Evolutionary conservation across 2,113 vertebrate species (phyloP), one percentile per base, ranked within the genome.

Genomic region (Saccopteryx leptura): DNA sequence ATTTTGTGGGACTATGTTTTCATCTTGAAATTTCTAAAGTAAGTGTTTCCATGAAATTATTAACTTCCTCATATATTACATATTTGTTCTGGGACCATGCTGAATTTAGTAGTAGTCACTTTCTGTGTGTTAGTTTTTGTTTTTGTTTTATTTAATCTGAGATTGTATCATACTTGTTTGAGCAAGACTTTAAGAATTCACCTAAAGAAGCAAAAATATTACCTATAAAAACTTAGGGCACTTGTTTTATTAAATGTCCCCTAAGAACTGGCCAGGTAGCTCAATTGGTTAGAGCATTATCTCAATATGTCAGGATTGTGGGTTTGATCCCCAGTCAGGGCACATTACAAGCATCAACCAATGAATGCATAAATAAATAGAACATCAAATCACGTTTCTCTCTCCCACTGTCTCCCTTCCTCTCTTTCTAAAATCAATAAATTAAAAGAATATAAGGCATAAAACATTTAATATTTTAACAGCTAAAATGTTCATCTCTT

Each of bases 1-100:
- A 69, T 95, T 87, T 92, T 74, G n/a, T 74, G 33, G 61, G 33
- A 24, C 79, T 84, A 78, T 75, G 39, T 93, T 91, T 96, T 92
- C 26, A 60, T 90, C 65, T 93, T 84, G 13, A 93, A 95, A 76
- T 93, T 83, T 85, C 54, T 90, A 8, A 93, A 79, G 21, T 78
- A 89, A 79, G 23, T 74, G 48, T 88, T 84, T 84, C 94, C n/a
- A 71, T 80, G 75, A 92, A 48, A 56, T 83, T 90, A 66, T 72
- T 13, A 86, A 39, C 52, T 84, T 87, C 54, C 23, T 56, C 12
- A 82, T 83, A 82, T 39, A 71, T 56, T 71, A 94, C n/a, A 23
- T 80, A 61, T 18, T 72, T 85, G 54, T 84, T 90, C 33, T 66
- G 7, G 54, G 39, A n/a, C 2, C 28, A 87, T 72, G 21, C 39